Evolutionary conservation across 2,797 vertebrate genomes (phyloP).

Genomic region (Oryzias dopingdopingensis): DNA sequence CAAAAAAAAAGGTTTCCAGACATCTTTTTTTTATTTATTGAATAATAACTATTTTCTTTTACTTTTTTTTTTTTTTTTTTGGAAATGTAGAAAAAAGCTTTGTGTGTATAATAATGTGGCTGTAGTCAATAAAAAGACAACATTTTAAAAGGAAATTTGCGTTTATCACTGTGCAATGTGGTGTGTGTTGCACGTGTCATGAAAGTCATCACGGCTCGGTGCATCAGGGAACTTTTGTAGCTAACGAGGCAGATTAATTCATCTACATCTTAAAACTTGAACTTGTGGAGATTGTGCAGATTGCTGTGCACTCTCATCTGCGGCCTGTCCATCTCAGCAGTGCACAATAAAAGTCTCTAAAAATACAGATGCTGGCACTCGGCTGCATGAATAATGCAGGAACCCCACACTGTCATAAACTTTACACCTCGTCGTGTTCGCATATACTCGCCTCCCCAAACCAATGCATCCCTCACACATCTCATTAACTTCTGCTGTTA

Average conservation of each 20-base stretch:
- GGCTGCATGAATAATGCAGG: constrained; percentile 74
- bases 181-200: not conserved
- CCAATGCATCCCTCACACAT: constrained; percentile 40
- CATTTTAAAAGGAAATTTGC: not conserved
- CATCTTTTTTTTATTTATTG: no score
- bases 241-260: constrained; percentile 30
- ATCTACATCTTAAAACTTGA: constrained; percentile 22
- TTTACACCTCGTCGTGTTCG: constrained; percentile 53
- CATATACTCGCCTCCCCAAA: constrained; percentile 22
- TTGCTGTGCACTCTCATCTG: constrained; percentile 10
- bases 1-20: no score
- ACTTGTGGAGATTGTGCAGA: constrained; percentile 28
- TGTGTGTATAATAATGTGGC: not conserved
- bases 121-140: not conserved
- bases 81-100: no score
- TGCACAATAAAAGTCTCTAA: constrained; percentile 54
- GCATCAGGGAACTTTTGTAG: constrained; percentile 18
- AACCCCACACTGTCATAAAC: constrained; percentile 53
- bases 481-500: constrained; percentile 52
- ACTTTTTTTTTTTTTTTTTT: no score
- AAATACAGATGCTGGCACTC: constrained; percentile 60
- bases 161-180: not conserved
- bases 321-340: constrained; percentile 9
- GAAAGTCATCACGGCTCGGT: constrained; percentile 1
- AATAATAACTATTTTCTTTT: no score